Evolutionary conservation across 2,113 vertebrate genomes (phyloP).

Genomic region (Eublepharis macularius): DNA sequence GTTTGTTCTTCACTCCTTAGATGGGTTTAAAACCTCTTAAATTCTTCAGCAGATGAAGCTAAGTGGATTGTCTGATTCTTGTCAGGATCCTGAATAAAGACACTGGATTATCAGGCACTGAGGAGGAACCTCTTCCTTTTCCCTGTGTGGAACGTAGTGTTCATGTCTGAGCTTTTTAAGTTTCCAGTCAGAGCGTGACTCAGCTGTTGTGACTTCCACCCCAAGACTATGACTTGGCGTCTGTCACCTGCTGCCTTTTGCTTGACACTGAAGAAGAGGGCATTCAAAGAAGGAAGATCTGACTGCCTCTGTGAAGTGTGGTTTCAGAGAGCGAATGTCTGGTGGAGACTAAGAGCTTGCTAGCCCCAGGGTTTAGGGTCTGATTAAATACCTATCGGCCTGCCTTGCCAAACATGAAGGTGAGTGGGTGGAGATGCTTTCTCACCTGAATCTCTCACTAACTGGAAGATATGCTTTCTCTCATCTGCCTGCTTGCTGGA

Average conservation of each 20-base stretch:
- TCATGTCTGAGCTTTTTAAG: not conserved
- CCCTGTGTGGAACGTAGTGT: not conserved
- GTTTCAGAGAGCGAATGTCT: not conserved
- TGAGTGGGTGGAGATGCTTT: not conserved
- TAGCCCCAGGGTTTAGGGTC: not conserved
- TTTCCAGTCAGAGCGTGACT: constrained; percentile 17
- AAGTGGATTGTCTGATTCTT: not conserved
- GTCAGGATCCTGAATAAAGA: not conserved
- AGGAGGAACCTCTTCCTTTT: not conserved
- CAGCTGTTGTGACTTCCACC: not conserved
- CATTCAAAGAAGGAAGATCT: not conserved
- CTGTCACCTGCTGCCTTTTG: not conserved
- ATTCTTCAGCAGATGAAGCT: not conserved
- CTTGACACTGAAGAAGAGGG: not conserved
- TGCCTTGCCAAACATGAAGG: not conserved
- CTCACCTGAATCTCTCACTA: no score
- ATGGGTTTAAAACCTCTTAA: not conserved
- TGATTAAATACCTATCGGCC: not conserved
- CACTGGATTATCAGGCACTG: not conserved
- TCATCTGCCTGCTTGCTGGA: not conserved
- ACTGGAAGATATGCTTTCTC: not conserved
- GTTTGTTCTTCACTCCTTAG: not conserved
- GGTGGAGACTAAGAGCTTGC: not conserved
- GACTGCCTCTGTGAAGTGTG: not conserved
- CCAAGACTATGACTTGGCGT: not conserved